Evolutionary conservation across 2,797 vertebrate genomes (phyloP), one percentile per base, ranked within the genome.

Genomic region (Neoniphon sammara): DNA sequence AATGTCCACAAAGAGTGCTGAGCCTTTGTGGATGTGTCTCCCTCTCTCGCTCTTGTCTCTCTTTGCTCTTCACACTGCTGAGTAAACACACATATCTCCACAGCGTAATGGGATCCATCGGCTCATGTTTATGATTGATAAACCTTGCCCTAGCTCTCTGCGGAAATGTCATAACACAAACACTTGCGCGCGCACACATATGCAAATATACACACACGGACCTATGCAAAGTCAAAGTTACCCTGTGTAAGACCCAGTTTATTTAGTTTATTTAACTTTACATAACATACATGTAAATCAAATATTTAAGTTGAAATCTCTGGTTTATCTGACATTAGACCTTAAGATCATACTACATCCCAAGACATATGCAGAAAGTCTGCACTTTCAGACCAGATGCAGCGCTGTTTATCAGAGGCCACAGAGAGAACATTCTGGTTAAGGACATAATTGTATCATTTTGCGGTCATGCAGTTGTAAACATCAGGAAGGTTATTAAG

Each of bases 11-110:
- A 72, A 57, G 36, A 70, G 31, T 20, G 82, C 80, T 66, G 88
- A 79, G 81, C 80, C 80, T 55, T 74, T 71, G 77, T 53, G 47
- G 72, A 77, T 72, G 71, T 27, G 58, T 73, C 70, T 53, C 56
- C 18, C 69, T 76, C 70, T 81, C 75, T 76, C 25, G 62, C 77
- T 59, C 62, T 62, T 20, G 36, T 39, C 75, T 85, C 68, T 83
- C 81, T 88, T 86, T 84, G 83, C 87, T 88, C 90, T 93, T 94
- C 94, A 87, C 93, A 89, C 93, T 88, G 88, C 82, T 89, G 91
- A 89, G 91, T 81, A 93, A 95, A 94, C 92, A 94, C 57, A 73
- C 84, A 86, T 93, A 91, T 92, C 92, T 90, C 88, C 85, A 84
- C 80, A 30, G 77, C 0, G 64, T 83, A 88, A 92, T 87, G 70